These are phyloP conservation scores for Setophaga kirtlandii DNA, from an alignment of 2,113 vertebrate genomes.

Conservation along the genomic window DNA sequence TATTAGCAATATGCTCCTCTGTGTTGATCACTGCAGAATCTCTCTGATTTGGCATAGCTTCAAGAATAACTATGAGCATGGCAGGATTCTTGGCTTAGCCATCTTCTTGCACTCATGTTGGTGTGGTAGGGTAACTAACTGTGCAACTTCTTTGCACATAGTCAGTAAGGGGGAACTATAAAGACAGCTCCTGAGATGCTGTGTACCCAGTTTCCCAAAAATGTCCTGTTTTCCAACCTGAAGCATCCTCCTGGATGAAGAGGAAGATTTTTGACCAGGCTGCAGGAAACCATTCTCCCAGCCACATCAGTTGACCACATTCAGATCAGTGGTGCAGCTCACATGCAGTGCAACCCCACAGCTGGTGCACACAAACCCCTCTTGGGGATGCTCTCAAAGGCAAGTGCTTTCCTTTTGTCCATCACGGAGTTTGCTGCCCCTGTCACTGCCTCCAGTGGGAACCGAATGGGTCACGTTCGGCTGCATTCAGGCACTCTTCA, in stretches of 20 bases:
- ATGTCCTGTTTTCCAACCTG: neutral
- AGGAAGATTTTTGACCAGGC: neutral
- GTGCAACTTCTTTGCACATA: neutral
- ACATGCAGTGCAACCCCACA: fast-evolving
- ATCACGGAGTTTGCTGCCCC: neutral
- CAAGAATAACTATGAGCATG: neutral
- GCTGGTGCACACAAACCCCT: neutral
- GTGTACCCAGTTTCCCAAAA: neutral
- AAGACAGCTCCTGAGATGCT: neutral
- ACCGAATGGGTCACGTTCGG: fast-evolving
- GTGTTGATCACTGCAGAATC: neutral
- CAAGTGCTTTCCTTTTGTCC: neutral
- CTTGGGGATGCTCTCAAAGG: neutral
- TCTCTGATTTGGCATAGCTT: neutral
- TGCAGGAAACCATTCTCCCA: neutral
- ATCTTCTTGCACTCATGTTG: neutral
- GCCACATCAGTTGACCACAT: neutral
- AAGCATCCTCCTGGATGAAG: neutral
- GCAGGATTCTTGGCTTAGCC: neutral
- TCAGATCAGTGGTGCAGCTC: neutral
- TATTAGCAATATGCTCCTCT: neutral
- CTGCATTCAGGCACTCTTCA: neutral
- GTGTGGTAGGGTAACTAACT: neutral
- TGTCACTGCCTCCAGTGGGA: neutral
- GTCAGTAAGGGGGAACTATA: neutral